Evolutionary conservation across 2,797 vertebrate genomes (phyloP).

Genomic region (Xenentodon cancila): DNA sequence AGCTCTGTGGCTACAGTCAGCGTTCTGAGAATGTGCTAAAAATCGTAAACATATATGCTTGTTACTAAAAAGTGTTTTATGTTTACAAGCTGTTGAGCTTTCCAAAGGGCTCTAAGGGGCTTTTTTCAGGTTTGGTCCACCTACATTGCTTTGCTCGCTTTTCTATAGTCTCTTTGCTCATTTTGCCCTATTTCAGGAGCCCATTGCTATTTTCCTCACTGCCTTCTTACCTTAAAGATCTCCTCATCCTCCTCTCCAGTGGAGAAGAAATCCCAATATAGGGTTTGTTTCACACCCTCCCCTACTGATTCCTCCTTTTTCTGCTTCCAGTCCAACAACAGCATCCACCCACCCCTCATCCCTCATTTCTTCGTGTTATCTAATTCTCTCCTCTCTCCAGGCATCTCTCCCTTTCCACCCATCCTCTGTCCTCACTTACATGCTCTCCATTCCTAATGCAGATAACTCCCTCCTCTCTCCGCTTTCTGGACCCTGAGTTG

Average conservation of each 20-base stretch:
- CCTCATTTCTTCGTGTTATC: slow-evolving; percentile 22
- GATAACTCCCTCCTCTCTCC: slow-evolving; percentile 54
- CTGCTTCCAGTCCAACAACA: slow-evolving; percentile 20
- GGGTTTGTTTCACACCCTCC: neutral
- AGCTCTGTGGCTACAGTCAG: too few relatives aligned
- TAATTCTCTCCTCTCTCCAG: slow-evolving; percentile 16
- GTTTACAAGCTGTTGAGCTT: too few relatives aligned
- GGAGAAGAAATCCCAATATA: slow-evolving; percentile 31
- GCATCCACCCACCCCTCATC: slow-evolving; percentile 21
- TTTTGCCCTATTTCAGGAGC: too few relatives aligned
- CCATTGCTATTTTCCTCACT: slow-evolving; percentile 18
- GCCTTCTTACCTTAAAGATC: slow-evolving; percentile 25
- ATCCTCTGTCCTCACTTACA: slow-evolving; percentile 33
- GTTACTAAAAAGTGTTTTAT: too few relatives aligned
- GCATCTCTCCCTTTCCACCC: slow-evolving; percentile 12
- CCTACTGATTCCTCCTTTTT: neutral
- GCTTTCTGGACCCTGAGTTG: slow-evolving; percentile 54
- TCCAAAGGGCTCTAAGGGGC: too few relatives aligned
- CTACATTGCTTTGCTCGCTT: too few relatives aligned
- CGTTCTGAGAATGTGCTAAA: too few relatives aligned
- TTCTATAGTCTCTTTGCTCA: too few relatives aligned
- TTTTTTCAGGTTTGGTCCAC: too few relatives aligned
- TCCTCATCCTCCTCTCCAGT: slow-evolving; percentile 2
- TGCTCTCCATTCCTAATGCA: slow-evolving; percentile 59
- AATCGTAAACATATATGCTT: too few relatives aligned